Evolutionary conservation across 2,113 vertebrate genomes (phyloP).

Genomic region (Neotragus moschatus): DNA sequence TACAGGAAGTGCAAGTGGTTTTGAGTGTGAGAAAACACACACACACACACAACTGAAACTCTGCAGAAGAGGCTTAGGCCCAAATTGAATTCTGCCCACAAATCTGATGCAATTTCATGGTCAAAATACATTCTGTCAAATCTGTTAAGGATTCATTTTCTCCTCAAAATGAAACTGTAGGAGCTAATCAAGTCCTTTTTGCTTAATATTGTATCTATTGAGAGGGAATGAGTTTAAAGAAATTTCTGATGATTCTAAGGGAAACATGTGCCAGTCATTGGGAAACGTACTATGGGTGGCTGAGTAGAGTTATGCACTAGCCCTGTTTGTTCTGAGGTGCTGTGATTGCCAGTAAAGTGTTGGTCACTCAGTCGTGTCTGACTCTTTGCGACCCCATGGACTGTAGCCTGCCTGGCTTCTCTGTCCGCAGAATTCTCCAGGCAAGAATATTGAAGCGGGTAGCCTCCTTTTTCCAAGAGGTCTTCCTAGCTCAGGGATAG

Average conservation of each 20-base stretch:
- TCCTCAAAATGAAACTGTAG: not conserved
- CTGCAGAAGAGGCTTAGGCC: not conserved
- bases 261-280: not conserved
- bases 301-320: not conserved
- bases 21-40: not conserved
- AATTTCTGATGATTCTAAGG: not conserved
- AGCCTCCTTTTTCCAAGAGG: not conserved
- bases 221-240: not conserved
- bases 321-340: not conserved
- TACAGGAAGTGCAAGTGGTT: not conserved
- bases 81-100: constrained; percentile 12
- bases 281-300: not conserved
- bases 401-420: not conserved
- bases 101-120: not conserved
- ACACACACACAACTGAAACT: not conserved
- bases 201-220: not conserved
- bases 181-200: not conserved
- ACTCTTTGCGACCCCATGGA: not conserved
- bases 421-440: not conserved
- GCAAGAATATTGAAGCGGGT: not conserved
- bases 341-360: not conserved
- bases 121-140: constrained; percentile 29
- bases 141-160: not conserved
- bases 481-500: not conserved
- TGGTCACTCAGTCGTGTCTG: not conserved